A percentile compares a stretch with the other conserved stretches of the same genome.
phyloP scores from a whole-genome alignment of 2,797 vertebrate genomes.

The Poeciliopsis gracilis region DNA sequence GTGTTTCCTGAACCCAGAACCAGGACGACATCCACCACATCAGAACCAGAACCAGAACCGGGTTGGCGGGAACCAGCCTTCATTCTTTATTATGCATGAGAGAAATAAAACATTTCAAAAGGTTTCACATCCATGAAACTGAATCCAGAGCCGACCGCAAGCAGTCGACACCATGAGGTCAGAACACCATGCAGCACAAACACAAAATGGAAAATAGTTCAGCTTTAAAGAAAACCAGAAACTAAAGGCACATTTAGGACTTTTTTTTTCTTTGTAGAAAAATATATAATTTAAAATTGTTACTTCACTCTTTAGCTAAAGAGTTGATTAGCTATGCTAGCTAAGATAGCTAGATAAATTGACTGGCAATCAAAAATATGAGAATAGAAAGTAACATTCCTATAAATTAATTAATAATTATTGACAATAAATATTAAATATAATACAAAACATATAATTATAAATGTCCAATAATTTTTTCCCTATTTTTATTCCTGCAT shows the following conservation, averaged over 20 bases:
- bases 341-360: too few relatives aligned
- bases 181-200: conserved; percentile 19
- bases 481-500: neutral
- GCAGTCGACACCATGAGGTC: conserved; percentile 24
- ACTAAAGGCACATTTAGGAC: too few relatives aligned
- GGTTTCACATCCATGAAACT: conserved; percentile 39
- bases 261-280: too few relatives aligned
- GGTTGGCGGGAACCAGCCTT: conserved; percentile 12
- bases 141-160: conserved; percentile 45
- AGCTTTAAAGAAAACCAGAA: neutral
- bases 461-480: neutral
- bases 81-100: conserved; percentile 55
- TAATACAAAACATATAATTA: neutral
- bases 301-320: too few relatives aligned
- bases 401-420: too few relatives aligned
- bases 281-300: too few relatives aligned
- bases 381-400: too few relatives aligned
- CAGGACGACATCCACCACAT: neutral
- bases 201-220: too few relatives aligned
- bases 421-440: too few relatives aligned
- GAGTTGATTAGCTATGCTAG: too few relatives aligned
- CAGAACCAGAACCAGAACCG: too few relatives aligned
- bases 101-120: conserved; percentile 44
- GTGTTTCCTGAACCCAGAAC: neutral
- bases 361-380: too few relatives aligned